Conservation (phyloP, 2,888 invertebrate genomes). For the Synanthedon formicaeformis region DNA sequence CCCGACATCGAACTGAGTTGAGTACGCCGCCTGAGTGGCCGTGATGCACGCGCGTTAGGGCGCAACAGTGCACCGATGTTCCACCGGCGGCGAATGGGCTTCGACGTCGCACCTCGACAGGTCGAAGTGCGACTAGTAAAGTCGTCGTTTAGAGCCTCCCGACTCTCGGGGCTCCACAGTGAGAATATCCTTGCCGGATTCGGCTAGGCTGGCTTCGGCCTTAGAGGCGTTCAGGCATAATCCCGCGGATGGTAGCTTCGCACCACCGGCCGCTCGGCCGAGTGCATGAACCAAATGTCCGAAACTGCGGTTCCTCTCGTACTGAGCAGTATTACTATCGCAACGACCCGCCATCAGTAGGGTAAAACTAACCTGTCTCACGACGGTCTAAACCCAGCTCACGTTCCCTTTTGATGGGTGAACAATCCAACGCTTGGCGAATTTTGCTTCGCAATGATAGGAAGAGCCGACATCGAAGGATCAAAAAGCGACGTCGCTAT, state of each 20-base stretch:
- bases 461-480: slow-evolving; percentile 78
- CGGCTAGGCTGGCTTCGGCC: neutral
- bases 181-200: neutral
- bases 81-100: too few relatives aligned
- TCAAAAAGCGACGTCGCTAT: slow-evolving; percentile 74
- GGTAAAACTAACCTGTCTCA: slow-evolving; percentile 74
- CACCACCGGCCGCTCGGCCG: neutral
- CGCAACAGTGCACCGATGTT: too few relatives aligned
- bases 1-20: slow-evolving; percentile 27
- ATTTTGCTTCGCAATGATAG: neutral
- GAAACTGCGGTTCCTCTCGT: slow-evolving; percentile 61
- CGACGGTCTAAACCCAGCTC: slow-evolving; percentile 32
- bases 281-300: slow-evolving; percentile 35
- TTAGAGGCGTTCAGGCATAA: neutral
- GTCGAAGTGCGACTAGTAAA: too few relatives aligned
- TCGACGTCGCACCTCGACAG: too few relatives aligned
- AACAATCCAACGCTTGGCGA: neutral
- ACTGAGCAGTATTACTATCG: slow-evolving; percentile 57
- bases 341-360: slow-evolving; percentile 26
- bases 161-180: slow-evolving; percentile 20
- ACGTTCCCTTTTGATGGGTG: neutral
- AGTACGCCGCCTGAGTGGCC: too few relatives aligned
- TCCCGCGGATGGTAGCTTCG: neutral
- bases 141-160: slow-evolving; percentile 36
- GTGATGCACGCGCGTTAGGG: too few relatives aligned